Evolutionary conservation across 2,888 invertebrate genomes (phyloP).

Genomic region (Andricus curvator): DNA sequence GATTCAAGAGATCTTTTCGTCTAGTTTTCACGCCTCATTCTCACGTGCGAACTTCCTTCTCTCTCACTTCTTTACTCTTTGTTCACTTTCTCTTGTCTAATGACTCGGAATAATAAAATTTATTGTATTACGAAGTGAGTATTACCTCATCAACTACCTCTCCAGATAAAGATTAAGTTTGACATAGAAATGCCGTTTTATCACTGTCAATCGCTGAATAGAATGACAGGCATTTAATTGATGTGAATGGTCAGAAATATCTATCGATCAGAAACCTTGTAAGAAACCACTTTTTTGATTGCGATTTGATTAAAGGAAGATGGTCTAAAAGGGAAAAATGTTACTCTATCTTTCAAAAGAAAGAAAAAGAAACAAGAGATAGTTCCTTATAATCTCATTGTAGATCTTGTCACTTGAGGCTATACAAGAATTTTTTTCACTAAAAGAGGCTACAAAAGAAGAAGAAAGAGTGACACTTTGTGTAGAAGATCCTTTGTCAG

Average conservation of each 20-base stretch:
- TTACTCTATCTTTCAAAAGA: not conserved
- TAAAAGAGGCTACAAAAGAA: not conserved
- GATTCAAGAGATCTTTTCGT: not conserved
- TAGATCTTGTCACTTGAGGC: not conserved
- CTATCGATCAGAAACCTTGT: conserved; percentile 7
- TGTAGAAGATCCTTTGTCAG: not conserved
- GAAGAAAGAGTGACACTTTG: not conserved
- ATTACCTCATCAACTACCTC: conserved; percentile 28
- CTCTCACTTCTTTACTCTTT: not conserved
- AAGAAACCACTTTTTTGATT: not conserved
- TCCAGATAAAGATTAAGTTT: conserved; percentile 20
- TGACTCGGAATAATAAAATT: conserved; percentile 3
- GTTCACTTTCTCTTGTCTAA: conserved; percentile 16
- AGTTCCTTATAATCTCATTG: not conserved
- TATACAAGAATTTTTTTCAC: not conserved
- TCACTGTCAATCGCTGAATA: conserved; percentile 8
- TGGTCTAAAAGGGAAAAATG: not conserved
- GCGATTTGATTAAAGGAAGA: not conserved
- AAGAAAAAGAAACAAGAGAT: not conserved
- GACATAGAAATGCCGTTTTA: conserved; percentile 23
- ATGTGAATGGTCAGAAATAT: conserved; percentile 6
- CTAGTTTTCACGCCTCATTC: not conserved
- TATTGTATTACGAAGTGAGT: conserved; percentile 12
- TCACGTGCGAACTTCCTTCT: not conserved
- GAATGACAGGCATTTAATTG: conserved; percentile 29